Base-by-base conservation (phyloP, 2,113 vertebrate species). In the Phylloscopus whistleri region DNA sequence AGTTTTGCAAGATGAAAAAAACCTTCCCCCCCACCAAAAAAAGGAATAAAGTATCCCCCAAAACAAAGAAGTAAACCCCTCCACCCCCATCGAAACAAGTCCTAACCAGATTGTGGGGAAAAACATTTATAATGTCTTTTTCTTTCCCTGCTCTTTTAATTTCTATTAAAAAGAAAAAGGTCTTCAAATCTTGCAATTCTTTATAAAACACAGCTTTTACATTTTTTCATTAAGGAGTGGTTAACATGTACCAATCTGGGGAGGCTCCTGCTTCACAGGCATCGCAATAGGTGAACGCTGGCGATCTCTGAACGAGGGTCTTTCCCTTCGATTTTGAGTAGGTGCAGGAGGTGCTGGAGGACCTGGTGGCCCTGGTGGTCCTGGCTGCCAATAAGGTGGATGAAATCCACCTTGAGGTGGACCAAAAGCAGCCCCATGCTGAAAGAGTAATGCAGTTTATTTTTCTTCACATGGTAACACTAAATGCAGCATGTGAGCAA, bases 401-500 rank as follows among this genome's bases (percentile, higher is more conserved):
- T 98, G 99, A 98, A 99, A 99, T 91, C 98, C 98, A 90, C 99
- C 89, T 92, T 98, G 98, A 72, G 99, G 98, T 64, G 99, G 99
- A 86, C 98, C 98, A 94, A 99, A 99, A 95, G 98, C 98, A 91
- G 99, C 99, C 96, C 99, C 99, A 97, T 99, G 99, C 99, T 99
- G 98, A 96, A 98, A 98, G 98, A 96, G 97, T 97, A 98, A 97
- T 95, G 96, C 95, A 97, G 97, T 98, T 98, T 98, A 98, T 98
- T 98, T 98, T 98, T 98, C 98, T 97, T 98, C 97, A 97, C 94
- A 84, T 96, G 91, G 93, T 78, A 97, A 96, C 94, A 97, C 73
- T 95, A 97, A 60, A 95, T 24, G 88, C 24, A 84, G 84, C 70
- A 94, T 64, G 97, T 97, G 96, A 69, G 95, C 94, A 98, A 97